A percentile compares a stretch with the other conserved stretches of the same genome.
Conservation (phyloP, 2,113 vertebrate species). For the Chlamydotis undulata region DNA sequence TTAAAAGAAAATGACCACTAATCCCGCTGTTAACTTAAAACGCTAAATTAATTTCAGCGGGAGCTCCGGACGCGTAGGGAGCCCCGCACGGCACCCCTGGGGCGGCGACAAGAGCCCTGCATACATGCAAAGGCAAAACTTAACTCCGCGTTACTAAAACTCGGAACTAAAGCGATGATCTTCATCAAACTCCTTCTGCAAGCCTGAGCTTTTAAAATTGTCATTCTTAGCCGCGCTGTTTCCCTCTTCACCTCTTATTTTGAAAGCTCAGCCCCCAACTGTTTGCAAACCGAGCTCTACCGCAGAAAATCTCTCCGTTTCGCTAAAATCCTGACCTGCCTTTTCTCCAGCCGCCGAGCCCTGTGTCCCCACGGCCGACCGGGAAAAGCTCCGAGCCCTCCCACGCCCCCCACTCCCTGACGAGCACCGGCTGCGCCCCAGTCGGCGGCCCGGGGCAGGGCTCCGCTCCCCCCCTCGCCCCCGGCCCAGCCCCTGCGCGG, state of each 20-base stretch:
- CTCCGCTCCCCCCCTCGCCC: too few relatives aligned
- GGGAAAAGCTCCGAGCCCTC: too few relatives aligned
- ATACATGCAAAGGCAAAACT: background rate
- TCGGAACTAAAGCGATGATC: background rate
- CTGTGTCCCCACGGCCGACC: background rate
- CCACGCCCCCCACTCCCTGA: background rate
- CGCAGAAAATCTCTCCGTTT: background rate
- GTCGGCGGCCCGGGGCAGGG: too few relatives aligned
- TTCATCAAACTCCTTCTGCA: background rate
- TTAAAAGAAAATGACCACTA: slow-evolving; percentile 22
- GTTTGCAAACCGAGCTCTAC: background rate
- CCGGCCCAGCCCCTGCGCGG: too few relatives aligned
- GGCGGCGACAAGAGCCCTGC: background rate
- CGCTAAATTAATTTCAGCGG: background rate
- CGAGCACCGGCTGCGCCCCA: background rate
- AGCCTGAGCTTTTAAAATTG: background rate
- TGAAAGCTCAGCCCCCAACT: background rate
- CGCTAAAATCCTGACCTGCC: background rate
- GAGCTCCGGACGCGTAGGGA: background rate
- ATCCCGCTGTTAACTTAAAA: background rate
- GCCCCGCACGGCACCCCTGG: background rate
- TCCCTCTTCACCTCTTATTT: background rate
- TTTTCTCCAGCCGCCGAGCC: background rate
- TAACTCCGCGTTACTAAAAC: background rate
- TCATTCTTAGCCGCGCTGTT: background rate